Evolutionary conservation across 2,113 vertebrate species (phyloP).

Genomic region (Fulica atra): DNA sequence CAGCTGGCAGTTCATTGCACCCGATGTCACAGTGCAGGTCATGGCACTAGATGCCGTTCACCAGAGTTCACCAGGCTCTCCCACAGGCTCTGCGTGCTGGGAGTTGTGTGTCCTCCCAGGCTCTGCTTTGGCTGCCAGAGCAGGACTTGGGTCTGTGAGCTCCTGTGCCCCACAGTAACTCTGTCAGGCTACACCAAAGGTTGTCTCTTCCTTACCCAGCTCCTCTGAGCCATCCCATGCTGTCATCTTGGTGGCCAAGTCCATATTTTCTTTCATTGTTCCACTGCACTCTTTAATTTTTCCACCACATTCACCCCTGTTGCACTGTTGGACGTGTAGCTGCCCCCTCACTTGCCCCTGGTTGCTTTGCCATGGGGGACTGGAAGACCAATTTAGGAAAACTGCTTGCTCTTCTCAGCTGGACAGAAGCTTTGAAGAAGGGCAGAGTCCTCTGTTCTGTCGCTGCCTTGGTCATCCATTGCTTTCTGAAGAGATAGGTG

Average conservation of each 20-base stretch:
- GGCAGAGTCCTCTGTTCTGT: background rate
- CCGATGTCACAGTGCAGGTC: background rate
- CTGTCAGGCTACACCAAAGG: background rate
- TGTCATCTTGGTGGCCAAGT: background rate
- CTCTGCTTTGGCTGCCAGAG: background rate
- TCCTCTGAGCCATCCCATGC: background rate
- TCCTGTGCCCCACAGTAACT: background rate
- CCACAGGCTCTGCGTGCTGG: background rate
- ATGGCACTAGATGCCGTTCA: fast-evolving
- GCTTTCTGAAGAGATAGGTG: background rate
- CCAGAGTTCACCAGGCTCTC: background rate
- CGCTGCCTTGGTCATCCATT: background rate
- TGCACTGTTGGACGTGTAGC: background rate
- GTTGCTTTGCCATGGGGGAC: background rate
- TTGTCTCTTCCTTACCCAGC: background rate
- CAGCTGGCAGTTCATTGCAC: background rate
- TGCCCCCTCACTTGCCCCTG: background rate
- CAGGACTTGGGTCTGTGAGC: background rate
- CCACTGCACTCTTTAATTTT: background rate
- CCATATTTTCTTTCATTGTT: background rate
- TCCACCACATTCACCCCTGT: background rate
- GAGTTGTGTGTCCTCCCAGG: background rate
- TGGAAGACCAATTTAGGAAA: background rate
- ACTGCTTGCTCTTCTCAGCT: background rate
- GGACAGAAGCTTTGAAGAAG: background rate